Percentiles rank a stretch among this genome's conserved stretches.
phyloP scores from a whole-genome alignment of 1,140 invertebrate species.

The Brachionus rubens region DNA sequence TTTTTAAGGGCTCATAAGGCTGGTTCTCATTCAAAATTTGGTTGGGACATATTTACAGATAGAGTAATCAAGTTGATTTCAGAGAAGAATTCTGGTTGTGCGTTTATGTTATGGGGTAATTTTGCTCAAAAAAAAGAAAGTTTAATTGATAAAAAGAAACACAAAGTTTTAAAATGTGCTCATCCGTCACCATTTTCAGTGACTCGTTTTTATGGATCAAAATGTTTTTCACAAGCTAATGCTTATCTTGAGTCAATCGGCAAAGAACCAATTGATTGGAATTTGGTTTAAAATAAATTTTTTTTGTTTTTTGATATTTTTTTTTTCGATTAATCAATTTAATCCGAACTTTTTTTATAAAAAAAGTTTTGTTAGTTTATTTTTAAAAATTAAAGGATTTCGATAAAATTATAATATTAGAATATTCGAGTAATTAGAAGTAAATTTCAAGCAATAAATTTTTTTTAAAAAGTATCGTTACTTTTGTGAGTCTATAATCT shows the following conservation, averaged over 20 bases:
- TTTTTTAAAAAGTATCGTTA: too few relatives aligned
- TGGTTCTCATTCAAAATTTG: conserved; percentile 28
- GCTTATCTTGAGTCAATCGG: neutral
- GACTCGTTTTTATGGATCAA: conserved; percentile 31
- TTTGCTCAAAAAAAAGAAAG: conserved; percentile 43
- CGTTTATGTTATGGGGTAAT: conserved; percentile 44
- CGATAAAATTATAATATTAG: too few relatives aligned
- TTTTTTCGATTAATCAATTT: neutral
- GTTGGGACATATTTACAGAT: conserved; percentile 36
- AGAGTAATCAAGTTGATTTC: neutral
- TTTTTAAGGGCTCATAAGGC: conserved; percentile 40
- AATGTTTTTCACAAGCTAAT: conserved; percentile 45
- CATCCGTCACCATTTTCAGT: conserved; percentile 47
- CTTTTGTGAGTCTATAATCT: too few relatives aligned
- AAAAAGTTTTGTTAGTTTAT: too few relatives aligned
- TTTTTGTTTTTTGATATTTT: neutral
- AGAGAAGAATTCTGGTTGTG: conserved; percentile 19
- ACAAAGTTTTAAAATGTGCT: conserved; percentile 34
- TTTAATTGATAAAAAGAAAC: conserved; percentile 37
- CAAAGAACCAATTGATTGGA: conserved; percentile 34
- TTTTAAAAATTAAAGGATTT: too few relatives aligned
- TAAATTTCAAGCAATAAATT: too few relatives aligned
- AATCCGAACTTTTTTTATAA: too few relatives aligned
- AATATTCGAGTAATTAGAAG: too few relatives aligned
- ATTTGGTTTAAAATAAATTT: neutral